Percentiles rank a stretch among this genome's conserved stretches.
Evolutionary conservation across 1,140 invertebrate genomes (phyloP).

Genomic region (Proales similis): DNA sequence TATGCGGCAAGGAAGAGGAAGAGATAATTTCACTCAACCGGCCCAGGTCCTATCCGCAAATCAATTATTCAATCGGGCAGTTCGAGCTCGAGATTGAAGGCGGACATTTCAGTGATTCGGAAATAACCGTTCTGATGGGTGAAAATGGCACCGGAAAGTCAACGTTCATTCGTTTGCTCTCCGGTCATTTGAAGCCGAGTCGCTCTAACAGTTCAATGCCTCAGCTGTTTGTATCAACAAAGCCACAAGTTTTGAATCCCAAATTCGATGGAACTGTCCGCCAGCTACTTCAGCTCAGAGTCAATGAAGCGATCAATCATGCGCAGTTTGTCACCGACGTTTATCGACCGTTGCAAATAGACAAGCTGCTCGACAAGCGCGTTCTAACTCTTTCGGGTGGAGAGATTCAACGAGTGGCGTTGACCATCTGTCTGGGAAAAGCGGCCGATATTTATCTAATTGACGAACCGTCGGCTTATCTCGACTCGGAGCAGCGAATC

Average conservation of each 20-base stretch:
- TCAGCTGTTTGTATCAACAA: constrained; percentile 93
- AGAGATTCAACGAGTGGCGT: constrained; percentile 92
- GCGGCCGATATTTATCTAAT: constrained; percentile 98
- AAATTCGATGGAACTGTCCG: constrained; percentile 88
- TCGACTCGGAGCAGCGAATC: constrained; percentile 99
- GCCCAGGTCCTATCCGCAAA: no score
- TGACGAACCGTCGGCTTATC: constrained; percentile 96
- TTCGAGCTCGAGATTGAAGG: constrained; percentile 72
- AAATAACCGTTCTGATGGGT: constrained; percentile 93
- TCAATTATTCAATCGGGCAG: constrained; percentile 65
- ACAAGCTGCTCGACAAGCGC: constrained; percentile 96
- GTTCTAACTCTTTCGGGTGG: constrained; percentile 92
- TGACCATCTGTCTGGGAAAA: constrained; percentile 91
- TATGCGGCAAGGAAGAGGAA: constrained; percentile 90
- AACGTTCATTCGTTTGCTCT: constrained; percentile 95
- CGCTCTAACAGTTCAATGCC: constrained; percentile 73
- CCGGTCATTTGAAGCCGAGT: constrained; percentile 85
- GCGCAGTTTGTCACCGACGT: constrained; percentile 98
- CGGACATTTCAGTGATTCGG: constrained; percentile 97
- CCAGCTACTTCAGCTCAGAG: constrained; percentile 85
- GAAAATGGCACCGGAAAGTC: constrained; percentile 99
- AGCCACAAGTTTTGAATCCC: constrained; percentile 98
- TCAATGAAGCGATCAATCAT: constrained; percentile 90
- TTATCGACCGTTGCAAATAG: constrained; percentile 95
- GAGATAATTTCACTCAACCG: constrained; percentile 93